These are phyloP conservation scores for Chrysolina americana DNA, from an alignment of 2,888 invertebrate genomes.

Conservation along the genomic window DNA sequence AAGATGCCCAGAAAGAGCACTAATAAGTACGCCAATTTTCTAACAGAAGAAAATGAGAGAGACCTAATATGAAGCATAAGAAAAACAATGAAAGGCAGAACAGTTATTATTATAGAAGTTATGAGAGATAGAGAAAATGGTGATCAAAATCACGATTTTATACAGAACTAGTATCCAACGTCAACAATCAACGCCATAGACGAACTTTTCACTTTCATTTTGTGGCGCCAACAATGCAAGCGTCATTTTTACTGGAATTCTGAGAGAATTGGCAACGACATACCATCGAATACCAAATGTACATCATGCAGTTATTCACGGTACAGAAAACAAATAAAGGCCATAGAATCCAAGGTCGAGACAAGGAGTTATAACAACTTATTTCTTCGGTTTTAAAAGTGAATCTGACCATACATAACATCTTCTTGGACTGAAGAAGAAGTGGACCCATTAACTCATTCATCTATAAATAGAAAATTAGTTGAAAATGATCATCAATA, in stretches of 20 bases:
- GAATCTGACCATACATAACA: conserved; percentile 30
- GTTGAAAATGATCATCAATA: neutral
- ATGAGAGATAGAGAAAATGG: too few relatives aligned
- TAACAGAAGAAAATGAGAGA: too few relatives aligned
- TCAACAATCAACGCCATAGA: too few relatives aligned
- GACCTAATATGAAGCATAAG: too few relatives aligned
- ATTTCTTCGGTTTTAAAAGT: conserved; percentile 42
- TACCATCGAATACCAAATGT: conserved; percentile 16
- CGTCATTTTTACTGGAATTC: neutral
- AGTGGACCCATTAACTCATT: neutral
- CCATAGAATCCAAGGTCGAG: conserved; percentile 39
- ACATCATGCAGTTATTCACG: conserved; percentile 28
- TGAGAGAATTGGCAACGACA: neutral
- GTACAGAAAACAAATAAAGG: conserved; percentile 41
- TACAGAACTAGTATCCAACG: too few relatives aligned
- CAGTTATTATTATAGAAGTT: too few relatives aligned
- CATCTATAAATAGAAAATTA: conserved; percentile 1
- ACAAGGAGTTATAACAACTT: conserved; percentile 36
- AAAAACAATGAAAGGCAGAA: too few relatives aligned
- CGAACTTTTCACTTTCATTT: too few relatives aligned
- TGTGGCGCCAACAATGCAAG: too few relatives aligned
- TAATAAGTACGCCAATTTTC: too few relatives aligned
- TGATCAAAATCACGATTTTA: too few relatives aligned
- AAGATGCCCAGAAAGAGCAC: too few relatives aligned
- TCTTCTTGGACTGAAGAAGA: neutral